Evolutionary conservation across 1,140 invertebrate genomes (phyloP), one percentile per base, ranked within the genome.

Genomic region (Oreohelix idahoensis): DNA sequence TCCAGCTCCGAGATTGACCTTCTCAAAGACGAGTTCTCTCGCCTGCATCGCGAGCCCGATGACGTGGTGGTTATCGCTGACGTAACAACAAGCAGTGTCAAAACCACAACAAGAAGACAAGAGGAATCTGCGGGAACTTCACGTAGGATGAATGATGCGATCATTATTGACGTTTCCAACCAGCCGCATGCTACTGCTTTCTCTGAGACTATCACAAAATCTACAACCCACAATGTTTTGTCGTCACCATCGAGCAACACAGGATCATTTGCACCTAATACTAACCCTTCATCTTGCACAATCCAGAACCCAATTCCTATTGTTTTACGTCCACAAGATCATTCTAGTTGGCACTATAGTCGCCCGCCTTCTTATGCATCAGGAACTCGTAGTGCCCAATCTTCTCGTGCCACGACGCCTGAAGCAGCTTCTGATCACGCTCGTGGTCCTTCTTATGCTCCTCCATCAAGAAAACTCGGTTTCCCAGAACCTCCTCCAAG

Each of bases 1-100:
- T 88, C 87, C 0, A 88, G 85, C 81, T 87, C 88, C 42, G 86
- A 89, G 76, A 69, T 89, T 26, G 86, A 88, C 39, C 84, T 88
- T 38, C 38, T 87, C 17, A 87, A 87, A 53, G 86, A 88, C 26
- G 86, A 87, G 38, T 84, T 88, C 53, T 69, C 83, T n/a, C 53
- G 77, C 35, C 1, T 84, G 26, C 77, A 77, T 17, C 78, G 70
- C 8, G 81, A 76, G 23, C 51, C 79, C 32, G 71, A 76, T 75
- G 81, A 81, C 73, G 71, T 78, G n/a, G 83, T 77, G 39, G 42
- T 81, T 10, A 74, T 79, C 10, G 49, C 69, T n/a, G 79, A 69
- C 36, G 77, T 79, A 29, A 66, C 71, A 20, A 69, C 49, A 10
- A 23, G 15, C 78, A 75, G 29, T 32, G 38, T 49, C 13, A 71